phyloP scores from a whole-genome alignment of 2,113 vertebrate genomes.

The Mionectes macconnelli region DNA sequence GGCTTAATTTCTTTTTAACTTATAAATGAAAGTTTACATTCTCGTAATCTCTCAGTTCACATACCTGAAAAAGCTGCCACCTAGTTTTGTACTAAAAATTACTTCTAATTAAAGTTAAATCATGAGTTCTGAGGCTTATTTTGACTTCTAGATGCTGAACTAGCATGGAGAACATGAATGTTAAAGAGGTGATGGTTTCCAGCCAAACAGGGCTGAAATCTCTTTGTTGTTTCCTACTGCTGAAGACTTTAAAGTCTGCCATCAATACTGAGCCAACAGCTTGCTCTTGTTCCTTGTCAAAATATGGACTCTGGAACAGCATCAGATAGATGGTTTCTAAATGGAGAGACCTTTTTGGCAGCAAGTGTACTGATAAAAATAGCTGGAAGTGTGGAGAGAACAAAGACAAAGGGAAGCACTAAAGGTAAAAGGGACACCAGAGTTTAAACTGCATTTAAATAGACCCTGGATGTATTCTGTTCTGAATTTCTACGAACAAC shows the following conservation, averaged over 20 bases:
- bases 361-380: neutral
- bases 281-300: neutral
- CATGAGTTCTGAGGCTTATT: neutral
- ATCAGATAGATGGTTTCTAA: constrained; percentile 10
- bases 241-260: neutral
- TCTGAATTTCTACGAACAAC: neutral
- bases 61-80: neutral
- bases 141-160: neutral
- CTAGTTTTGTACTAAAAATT: neutral
- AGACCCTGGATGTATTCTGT: neutral
- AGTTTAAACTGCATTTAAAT: neutral
- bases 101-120: neutral
- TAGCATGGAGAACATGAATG: neutral
- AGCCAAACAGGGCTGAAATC: neutral
- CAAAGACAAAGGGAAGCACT: neutral
- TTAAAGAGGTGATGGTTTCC: neutral
- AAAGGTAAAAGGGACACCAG: neutral
- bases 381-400: neutral
- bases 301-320: neutral
- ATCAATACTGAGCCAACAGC: neutral
- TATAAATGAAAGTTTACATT: neutral
- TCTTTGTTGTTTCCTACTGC: neutral
- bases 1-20: neutral
- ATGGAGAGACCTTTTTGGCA: neutral
- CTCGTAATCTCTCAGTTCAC: neutral